Evolutionary conservation across 2,888 invertebrate genomes (phyloP).

Genomic region (Agapostemon virescens): DNA sequence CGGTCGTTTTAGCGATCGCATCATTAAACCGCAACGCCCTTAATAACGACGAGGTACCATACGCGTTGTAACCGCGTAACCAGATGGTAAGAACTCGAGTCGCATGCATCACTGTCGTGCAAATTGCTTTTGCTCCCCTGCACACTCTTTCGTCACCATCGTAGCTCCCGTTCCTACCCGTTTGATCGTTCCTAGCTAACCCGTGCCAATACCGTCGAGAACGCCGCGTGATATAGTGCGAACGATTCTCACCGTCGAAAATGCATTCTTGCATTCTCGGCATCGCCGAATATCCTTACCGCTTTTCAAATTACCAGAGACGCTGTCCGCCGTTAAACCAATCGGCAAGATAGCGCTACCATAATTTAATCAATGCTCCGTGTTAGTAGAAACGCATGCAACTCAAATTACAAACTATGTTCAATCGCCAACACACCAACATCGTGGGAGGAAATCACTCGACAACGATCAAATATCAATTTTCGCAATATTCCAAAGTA

Average conservation of each 20-base stretch:
- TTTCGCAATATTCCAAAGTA: too few species aligned
- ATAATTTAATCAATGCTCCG: neutral
- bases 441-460: too few species aligned
- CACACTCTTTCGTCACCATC: conserved; percentile 26
- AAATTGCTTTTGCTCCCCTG: conserved; percentile 60
- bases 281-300: neutral
- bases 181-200: conserved; percentile 38
- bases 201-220: conserved; percentile 19
- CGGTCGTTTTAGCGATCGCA: conserved; percentile 48
- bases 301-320: neutral
- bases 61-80: conserved; percentile 56
- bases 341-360: neutral
- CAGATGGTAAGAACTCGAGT: conserved; percentile 64
- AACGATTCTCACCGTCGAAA: conserved; percentile 13
- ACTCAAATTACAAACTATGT: neutral
- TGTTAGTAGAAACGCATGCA: conserved; percentile 15
- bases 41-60: conserved; percentile 63
- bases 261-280: neutral
- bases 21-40: conserved; percentile 68
- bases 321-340: neutral
- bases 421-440: neutral
- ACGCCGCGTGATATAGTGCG: neutral
- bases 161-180: conserved; percentile 18
- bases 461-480: too few species aligned
- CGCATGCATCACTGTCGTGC: conserved; percentile 66